Percentiles rank a stretch among this genome's conserved stretches.
phyloP scores from a whole-genome alignment of 2,797 vertebrate genomes.

The Sebastes steindachneri region DNA sequence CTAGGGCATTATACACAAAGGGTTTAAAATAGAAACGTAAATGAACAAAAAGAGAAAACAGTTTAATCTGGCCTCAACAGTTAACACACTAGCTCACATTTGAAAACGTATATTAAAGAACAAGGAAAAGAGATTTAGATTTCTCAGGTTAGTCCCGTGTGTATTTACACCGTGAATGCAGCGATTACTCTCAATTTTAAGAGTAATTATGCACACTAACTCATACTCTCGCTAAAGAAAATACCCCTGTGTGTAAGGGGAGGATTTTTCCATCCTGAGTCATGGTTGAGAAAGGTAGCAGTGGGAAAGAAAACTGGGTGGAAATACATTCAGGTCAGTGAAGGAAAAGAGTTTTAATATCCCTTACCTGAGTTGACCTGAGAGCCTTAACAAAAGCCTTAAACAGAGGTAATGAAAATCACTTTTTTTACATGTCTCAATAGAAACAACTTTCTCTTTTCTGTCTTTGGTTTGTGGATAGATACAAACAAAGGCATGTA shows the following conservation, averaged over 20 bases:
- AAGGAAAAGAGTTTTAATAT: not conserved
- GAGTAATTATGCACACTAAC: conserved; percentile 52
- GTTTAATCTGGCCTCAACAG: conserved; percentile 31
- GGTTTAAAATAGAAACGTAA: conserved; percentile 34
- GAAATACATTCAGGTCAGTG: conserved; percentile 4
- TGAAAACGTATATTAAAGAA: conserved; percentile 15
- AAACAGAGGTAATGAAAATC: not conserved
- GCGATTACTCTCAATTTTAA: conserved; percentile 55
- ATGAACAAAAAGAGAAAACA: conserved; percentile 4
- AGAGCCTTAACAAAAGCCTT: not conserved
- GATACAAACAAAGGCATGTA: not conserved
- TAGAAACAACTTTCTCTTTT: not conserved
- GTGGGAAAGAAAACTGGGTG: not conserved
- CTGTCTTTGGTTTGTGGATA: not conserved
- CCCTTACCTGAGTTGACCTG: conserved; percentile 12
- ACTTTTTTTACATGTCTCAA: not conserved
- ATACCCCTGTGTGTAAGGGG: conserved; percentile 17
- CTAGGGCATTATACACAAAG: conserved; percentile 15
- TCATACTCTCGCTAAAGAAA: conserved; percentile 31
- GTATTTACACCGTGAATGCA: conserved; percentile 37
- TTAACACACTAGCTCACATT: conserved; percentile 10
- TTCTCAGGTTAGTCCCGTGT: conserved; percentile 15
- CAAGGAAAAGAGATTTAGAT: conserved; percentile 18
- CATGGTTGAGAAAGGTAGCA: conserved; percentile 20
- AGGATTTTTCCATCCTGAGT: conserved; percentile 50